Conservation (phyloP, 2,113 vertebrate genomes). For the Butastur rufipennis region DNA sequence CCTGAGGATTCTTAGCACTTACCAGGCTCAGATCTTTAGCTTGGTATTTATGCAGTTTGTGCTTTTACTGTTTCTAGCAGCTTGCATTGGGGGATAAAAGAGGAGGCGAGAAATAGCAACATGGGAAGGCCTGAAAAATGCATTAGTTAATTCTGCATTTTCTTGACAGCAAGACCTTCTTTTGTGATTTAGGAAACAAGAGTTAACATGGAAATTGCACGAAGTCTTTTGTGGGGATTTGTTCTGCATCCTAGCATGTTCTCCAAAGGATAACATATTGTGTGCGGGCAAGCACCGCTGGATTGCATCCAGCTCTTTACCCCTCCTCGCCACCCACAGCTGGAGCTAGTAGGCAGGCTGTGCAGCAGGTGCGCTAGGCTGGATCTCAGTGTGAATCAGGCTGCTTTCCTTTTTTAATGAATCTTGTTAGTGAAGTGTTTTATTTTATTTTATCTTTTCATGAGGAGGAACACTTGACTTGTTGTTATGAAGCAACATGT, state of each 20-base stretch:
- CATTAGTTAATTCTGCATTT: constrained; percentile 17
- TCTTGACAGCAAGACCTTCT: constrained; percentile 20
- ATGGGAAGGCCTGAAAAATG: neutral
- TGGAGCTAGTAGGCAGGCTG: constrained; percentile 37
- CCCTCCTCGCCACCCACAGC: constrained; percentile 6
- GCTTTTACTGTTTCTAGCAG: neutral
- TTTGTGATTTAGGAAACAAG: constrained; percentile 6
- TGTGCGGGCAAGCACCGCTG: neutral
- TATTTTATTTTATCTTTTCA: constrained; percentile 55
- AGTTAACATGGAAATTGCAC: neutral
- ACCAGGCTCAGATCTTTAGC: neutral
- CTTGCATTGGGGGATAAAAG: neutral
- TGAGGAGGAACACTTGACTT: constrained; percentile 4
- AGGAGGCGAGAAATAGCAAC: neutral
- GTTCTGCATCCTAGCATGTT: neutral
- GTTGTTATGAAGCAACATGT: constrained; percentile 30
- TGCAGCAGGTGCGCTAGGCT: neutral
- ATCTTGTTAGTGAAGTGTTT: constrained; percentile 36
- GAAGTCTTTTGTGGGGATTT: neutral
- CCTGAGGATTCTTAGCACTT: neutral
- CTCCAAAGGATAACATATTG: neutral
- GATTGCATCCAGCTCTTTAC: constrained; percentile 3
- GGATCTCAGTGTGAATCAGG: neutral
- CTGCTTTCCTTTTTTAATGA: constrained; percentile 43
- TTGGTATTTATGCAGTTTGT: neutral